Conservation (phyloP, 2,888 invertebrate species). For the Ophion slaviceki region DNA sequence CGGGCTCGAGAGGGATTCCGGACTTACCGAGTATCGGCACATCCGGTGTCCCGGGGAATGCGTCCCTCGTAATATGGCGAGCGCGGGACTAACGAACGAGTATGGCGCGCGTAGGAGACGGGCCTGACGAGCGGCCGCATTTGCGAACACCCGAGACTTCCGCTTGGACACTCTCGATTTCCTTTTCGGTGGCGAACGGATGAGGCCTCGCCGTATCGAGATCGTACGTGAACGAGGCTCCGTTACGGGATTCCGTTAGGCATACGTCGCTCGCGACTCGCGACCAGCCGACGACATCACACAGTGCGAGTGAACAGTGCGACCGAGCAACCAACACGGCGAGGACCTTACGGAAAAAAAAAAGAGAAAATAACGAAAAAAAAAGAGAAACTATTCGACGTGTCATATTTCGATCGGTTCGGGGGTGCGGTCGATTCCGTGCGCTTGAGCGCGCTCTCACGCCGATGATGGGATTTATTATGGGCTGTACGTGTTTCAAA, state of each 20-base stretch:
- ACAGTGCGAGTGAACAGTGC: background rate
- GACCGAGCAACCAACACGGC: background rate
- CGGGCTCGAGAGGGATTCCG: background rate
- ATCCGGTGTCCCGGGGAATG: background rate
- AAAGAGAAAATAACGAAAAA: background rate
- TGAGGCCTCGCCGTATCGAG: conserved; percentile 20
- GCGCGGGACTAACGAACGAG: background rate
- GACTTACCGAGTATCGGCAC: conserved; percentile 23
- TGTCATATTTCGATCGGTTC: conserved; percentile 32
- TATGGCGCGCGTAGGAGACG: conserved; percentile 3
- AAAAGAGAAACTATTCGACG: background rate
- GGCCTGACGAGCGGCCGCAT: background rate
- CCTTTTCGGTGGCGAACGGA: conserved; percentile 37
- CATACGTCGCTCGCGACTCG: background rate
- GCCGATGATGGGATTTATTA: conserved; percentile 95
- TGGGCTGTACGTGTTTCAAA: conserved; percentile 97
- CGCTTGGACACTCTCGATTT: conserved; percentile 53
- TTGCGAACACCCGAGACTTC: conserved; percentile 38
- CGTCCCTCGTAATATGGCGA: background rate
- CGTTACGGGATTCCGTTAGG: conserved; percentile 36
- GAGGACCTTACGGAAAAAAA: too few species aligned
- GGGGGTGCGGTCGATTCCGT: conserved; percentile 70
- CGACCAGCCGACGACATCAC: background rate
- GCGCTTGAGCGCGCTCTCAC: conserved; percentile 79
- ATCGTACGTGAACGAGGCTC: conserved; percentile 26